phyloP scores from a whole-genome alignment of 1,140 invertebrate species.

The Sycophila sp. region DNA sequence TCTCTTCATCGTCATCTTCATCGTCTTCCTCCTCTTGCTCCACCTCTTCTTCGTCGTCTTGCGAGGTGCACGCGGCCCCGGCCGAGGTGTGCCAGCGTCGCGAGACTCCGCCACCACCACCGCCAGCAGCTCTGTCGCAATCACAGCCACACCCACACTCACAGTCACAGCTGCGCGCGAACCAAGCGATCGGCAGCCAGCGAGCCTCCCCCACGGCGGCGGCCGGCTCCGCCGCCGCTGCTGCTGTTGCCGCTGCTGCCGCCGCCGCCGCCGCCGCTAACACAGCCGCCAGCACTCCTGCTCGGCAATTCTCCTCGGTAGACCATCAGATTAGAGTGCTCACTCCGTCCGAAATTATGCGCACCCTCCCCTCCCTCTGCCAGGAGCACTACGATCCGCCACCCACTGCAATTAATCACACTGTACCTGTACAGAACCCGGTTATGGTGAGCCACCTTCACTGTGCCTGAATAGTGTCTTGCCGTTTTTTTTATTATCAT shows the following conservation, averaged over 20 bases:
- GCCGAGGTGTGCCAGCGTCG: constrained; percentile 23
- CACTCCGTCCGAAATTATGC: constrained; percentile 87
- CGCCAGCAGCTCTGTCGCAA: constrained; percentile 48
- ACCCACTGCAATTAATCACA: constrained; percentile 68
- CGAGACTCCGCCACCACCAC: constrained; percentile 34
- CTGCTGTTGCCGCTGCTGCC: too few relatives aligned
- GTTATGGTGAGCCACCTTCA: constrained; percentile 70
- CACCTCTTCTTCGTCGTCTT: constrained; percentile 33
- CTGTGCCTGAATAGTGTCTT: constrained; percentile 62
- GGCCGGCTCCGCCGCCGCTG: constrained; percentile 40
- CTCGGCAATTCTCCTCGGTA: constrained; percentile 64
- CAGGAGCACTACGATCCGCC: constrained; percentile 76
- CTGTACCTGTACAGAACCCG: constrained; percentile 66
- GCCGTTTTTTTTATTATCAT: constrained; percentile 27
- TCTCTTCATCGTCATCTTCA: constrained; percentile 15
- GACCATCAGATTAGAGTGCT: constrained; percentile 86
- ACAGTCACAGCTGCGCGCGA: constrained; percentile 45
- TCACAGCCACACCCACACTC: constrained; percentile 47
- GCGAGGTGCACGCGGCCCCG: too few relatives aligned
- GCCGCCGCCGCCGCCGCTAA: constrained; percentile 47
- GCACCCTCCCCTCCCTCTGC: constrained; percentile 82
- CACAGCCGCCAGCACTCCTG: constrained; percentile 27
- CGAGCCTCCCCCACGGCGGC: constrained; percentile 48
- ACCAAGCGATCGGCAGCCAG: constrained; percentile 51
- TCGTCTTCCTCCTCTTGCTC: constrained; percentile 23